phyloP scores from a whole-genome alignment of 1,140 invertebrate genomes.

The Goniozus legneri region DNA sequence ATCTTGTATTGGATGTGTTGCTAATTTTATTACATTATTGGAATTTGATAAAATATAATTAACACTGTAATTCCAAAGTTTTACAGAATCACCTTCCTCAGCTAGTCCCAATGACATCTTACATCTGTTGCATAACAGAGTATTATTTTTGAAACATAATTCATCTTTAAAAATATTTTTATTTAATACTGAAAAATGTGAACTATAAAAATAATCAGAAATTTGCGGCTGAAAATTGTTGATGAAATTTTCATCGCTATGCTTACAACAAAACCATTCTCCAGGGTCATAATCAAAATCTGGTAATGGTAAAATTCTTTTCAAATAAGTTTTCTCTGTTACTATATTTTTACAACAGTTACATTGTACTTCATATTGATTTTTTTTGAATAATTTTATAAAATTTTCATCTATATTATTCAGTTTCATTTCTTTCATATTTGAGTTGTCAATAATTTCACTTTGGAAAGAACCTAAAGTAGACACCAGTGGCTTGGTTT shows the following conservation, averaged over 20 bases:
- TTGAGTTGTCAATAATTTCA: conserved; percentile 30
- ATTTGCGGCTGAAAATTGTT: conserved; percentile 29
- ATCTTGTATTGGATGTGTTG: conserved; percentile 33
- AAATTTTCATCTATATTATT: conserved; percentile 5
- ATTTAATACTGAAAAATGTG: conserved; percentile 36
- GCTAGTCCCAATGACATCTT: conserved; percentile 35
- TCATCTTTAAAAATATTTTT: conserved; percentile 28
- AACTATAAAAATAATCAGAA: conserved; percentile 41
- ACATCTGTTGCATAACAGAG: conserved; percentile 38
- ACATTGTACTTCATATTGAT: conserved; percentile 25
- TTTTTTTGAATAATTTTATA: conserved; percentile 17
- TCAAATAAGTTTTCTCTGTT: conserved; percentile 30
- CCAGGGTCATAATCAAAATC: conserved; percentile 37
- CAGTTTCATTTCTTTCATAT: no score
- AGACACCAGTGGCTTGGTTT: conserved; percentile 35
- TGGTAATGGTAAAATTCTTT: conserved; percentile 42
- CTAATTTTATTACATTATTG: conserved; percentile 8
- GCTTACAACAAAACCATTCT: conserved; percentile 49
- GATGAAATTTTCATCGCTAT: conserved; percentile 19
- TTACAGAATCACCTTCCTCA: conserved; percentile 26
- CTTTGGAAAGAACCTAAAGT: conserved; percentile 39
- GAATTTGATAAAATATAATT: conserved; percentile 24
- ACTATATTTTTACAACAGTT: conserved; percentile 36
- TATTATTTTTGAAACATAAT: conserved; percentile 25
- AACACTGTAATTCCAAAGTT: conserved; percentile 44